Base-by-base conservation (phyloP, 2,113 vertebrate genomes). In the Pardalotus punctatus region DNA sequence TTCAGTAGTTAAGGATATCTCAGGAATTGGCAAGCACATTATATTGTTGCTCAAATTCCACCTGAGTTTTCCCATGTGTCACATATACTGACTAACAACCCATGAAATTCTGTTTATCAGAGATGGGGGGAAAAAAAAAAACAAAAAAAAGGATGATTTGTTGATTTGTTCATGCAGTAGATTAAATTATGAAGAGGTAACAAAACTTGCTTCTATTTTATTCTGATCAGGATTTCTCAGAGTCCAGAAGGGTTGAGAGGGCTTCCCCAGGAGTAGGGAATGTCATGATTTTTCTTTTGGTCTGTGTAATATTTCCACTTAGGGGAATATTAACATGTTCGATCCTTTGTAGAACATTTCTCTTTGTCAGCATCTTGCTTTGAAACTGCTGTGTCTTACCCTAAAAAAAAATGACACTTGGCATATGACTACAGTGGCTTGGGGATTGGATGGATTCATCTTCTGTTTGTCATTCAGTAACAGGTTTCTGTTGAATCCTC, bases 321-420 rank as follows among this genome's bases (percentile, higher is more conserved):
- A 82, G 7, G 92, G 90, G 81, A 95, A 93, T 91, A 97, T 91
- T 96, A 93, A 94, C 60, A 92, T 91, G 67, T 66, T 93, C 57
- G 4, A 70, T 94, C 22, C 67, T 96, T 96, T 96, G 92, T 96
- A 94, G 19, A 93, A 77, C 87, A 96, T 88, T 93, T 88, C 51
- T 92, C 54, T 91, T 93, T 96, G 81, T 96, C 94, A 95, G 78
- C 92, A 94, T 90, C 79, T 93, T 96, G 76, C 93, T 96, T 94
- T 95, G 71, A 96, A 94, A 86, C 74, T 80, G 94, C 78, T 92
- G 62, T 90, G n/a, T 87, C 56, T 95, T 64, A 86, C 51, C 31
- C 74, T 82, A 86, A 53, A 94, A 88, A 42, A 61, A 94, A 91
- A 38, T 31, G 71, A 93, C 84, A 94, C 58, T 79, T 96, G 79